These are phyloP conservation scores for Drosophila fuyamai DNA, from an alignment of 1,140 invertebrate species.

Conservation along the genomic window DNA sequence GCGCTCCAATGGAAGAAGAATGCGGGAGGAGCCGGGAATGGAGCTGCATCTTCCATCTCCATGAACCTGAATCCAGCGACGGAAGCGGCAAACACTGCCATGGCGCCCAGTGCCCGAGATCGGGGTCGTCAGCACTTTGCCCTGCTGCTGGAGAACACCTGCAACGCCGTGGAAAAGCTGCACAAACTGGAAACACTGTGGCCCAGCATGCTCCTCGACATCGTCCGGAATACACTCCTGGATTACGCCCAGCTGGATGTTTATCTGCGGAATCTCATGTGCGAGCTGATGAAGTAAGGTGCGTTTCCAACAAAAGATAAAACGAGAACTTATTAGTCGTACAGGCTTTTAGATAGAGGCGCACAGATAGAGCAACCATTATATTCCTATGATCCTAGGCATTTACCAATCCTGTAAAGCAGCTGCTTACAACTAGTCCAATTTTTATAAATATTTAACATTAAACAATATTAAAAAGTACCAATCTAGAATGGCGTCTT, in stretches of 20 bases:
- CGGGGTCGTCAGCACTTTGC: slow-evolving; percentile 89
- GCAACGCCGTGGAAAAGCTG: slow-evolving; percentile 90
- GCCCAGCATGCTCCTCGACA: slow-evolving; percentile 90
- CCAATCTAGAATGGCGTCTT: slow-evolving; percentile 31
- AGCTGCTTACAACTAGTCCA: slow-evolving; percentile 70
- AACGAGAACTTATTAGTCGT: slow-evolving; percentile 47
- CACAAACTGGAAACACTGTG: slow-evolving; percentile 90
- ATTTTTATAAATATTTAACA: slow-evolving; percentile 83
- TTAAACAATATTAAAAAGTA: slow-evolving; percentile 67
- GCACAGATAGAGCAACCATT: slow-evolving; percentile 47
- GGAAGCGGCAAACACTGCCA: slow-evolving; percentile 26
- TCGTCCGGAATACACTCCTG: slow-evolving; percentile 90
- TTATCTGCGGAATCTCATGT: slow-evolving; percentile 88
- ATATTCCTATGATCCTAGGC: slow-evolving; percentile 71
- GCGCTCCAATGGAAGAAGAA: slow-evolving; percentile 91
- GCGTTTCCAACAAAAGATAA: background rate
- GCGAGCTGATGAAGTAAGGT: slow-evolving; percentile 76
- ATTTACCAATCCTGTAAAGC: slow-evolving; percentile 74
- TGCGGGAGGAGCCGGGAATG: background rate
- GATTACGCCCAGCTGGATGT: slow-evolving; percentile 91
- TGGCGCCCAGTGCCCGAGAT: slow-evolving; percentile 86
- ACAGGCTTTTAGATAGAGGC: slow-evolving; percentile 62
- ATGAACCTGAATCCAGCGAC: slow-evolving; percentile 6
- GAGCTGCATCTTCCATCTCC: slow-evolving; percentile 1
- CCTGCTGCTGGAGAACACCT: slow-evolving; percentile 89